Evolutionary conservation across 2,113 vertebrate genomes (phyloP), one percentile per base, ranked within the genome.

Genomic region (Cranoglanis bouderius): DNA sequence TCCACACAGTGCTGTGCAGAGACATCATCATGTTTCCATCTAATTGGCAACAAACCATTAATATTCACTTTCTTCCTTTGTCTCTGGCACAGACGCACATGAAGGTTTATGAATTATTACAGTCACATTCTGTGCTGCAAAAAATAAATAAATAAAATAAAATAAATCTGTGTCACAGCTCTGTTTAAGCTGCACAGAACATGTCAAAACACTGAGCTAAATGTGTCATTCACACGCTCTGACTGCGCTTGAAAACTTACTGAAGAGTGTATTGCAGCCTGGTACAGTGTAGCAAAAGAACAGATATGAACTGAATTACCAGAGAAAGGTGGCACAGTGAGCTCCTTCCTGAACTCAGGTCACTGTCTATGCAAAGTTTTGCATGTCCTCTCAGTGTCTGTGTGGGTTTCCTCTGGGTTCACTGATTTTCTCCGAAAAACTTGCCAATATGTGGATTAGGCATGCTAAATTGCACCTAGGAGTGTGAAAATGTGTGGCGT

Each of bases 171-270:
- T 80, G 87, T 72, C 90, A 63, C 43, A 74, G 65, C 84, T 89
- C n/a, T 67, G 43, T 81, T 89, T 86, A 87, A 84, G 67, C 83
- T n/a, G 90, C 85, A 81, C 82, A 84, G 82, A 53, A 85, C 85
- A 67, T 84, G 89, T 90, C 90, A 88, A 89, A 90, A 88, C 75
- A 67, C 40, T 46, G 70, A 81, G 59, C 63, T 40, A 43, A 80
- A 81, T 77, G 57, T 86, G 85, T 89, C 85, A 87, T 32, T 88
- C 57, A 81, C 3, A 19, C n/a, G 0, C 26, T 24, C 61, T 13
- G n/a, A n/a, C 29, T 19, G 46, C 8, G 53, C 43, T 12, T 5
- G n/a, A 29, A 75, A 26, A 72, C 32, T 24, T 53, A 53, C 51
- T 82, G 32, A 10, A 57, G 51, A 12, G 12, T 13, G 51, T 57